Evolutionary conservation across 1,140 invertebrate species (phyloP).

Genomic region (Paramacrobiotus metropolitanus): DNA sequence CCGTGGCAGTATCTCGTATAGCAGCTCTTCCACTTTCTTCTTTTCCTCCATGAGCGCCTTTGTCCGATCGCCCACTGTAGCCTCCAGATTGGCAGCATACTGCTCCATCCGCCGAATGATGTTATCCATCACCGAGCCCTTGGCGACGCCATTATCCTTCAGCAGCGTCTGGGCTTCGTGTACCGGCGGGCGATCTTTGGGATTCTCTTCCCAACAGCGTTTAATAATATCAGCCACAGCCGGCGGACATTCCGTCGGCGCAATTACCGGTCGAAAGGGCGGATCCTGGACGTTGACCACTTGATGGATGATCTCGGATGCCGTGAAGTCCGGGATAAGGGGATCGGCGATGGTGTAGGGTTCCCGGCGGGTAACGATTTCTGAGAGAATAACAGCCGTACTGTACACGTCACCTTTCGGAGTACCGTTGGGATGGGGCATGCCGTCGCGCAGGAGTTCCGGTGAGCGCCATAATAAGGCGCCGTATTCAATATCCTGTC

Average conservation of each 20-base stretch:
- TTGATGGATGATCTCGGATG: conserved; percentile 36
- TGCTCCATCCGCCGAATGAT: conserved; percentile 57
- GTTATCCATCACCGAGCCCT: conserved; percentile 43
- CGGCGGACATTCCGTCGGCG: conserved; percentile 35
- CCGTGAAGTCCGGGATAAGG: neutral
- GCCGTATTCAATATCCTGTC: neutral
- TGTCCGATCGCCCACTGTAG: conserved; percentile 58
- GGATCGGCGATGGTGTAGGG: conserved; percentile 29
- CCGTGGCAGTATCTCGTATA: conserved; percentile 49
- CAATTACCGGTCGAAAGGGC: conserved; percentile 45
- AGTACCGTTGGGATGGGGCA: neutral
- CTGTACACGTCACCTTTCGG: neutral
- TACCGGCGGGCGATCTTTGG: conserved; percentile 37
- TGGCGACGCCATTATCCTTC: neutral
- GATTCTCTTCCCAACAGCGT: conserved; percentile 50
- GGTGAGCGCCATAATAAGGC: neutral
- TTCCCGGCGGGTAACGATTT: conserved; percentile 52
- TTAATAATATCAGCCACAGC: conserved; percentile 45
- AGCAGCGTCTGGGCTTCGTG: conserved; percentile 6
- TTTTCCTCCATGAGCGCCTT: conserved; percentile 58
- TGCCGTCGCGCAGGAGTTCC: neutral
- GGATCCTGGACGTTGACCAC: conserved; percentile 41
- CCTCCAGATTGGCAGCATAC: conserved; percentile 62
- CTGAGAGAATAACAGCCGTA: neutral
- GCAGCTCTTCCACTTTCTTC: conserved; percentile 47